Base-by-base conservation (phyloP, 2,888 invertebrate genomes). In the Trisateles emortualis region DNA sequence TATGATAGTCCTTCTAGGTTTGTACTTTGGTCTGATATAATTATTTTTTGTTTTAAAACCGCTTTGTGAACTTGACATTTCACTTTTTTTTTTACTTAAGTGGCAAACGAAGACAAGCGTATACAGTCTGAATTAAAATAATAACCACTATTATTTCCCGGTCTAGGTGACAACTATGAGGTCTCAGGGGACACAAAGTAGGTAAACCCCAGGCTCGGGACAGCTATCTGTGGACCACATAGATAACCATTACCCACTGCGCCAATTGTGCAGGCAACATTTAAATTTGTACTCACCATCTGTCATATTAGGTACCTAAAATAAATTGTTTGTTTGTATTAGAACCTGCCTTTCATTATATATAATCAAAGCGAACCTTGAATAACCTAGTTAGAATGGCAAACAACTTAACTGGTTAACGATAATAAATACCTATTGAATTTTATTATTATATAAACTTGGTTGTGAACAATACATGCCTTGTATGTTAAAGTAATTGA, bases 311-410 rank as follows among this genome's bases (percentile, higher is more conserved):
- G 11, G 11, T 35, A 35, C 10, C n/a, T n/a, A n/a, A 16, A 16
- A 10, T 16, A 2, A n/a, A 14, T 3, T 19, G 11, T 22, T 13
- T n/a, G 13, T 6, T 22, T 22, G 8, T 2, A 0, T 0, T 39
- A 36, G 8, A 1, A 26, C 26, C 10, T 19, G n/a, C 8, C 14
- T 5, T 36, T 16, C 17, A 17, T 26, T 39, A 39, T 39, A 6
- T 3, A 11, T 39, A 13, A 39, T 39, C 24, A 39, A 22, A 38
- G 11, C 11, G 13, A 39, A 36, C 39, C 39, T 39, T 22, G 39
- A 24, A 39, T 11, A 22, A 19, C 22, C 13, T 39, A 10, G 19
- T 38, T 38, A 38, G 36, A 38, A 38, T 38, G 22, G 22, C 39
- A 39, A 39, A 36, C 22, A 2, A 39, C 1, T 19, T 22, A 5